Evolutionary conservation across 2,797 vertebrate species (phyloP).

Genomic region (Melanotaenia boesemani): DNA sequence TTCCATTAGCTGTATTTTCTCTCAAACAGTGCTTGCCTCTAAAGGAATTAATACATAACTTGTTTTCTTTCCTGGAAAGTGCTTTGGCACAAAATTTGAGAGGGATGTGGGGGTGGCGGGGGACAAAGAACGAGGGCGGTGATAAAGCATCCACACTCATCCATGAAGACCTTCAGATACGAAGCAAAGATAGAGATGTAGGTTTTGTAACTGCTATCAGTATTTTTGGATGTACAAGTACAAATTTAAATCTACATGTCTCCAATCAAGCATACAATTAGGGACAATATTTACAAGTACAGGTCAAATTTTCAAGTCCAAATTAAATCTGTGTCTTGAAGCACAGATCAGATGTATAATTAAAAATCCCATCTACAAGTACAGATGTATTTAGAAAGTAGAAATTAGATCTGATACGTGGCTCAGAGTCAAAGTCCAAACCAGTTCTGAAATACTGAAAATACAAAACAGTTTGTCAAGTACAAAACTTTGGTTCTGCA

Average conservation of each 20-base stretch:
- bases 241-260: neutral
- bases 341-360: neutral
- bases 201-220: neutral
- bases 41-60: neutral
- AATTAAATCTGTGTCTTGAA: neutral
- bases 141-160: neutral
- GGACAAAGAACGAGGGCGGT: neutral
- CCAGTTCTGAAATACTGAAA: neutral
- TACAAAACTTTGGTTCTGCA: neutral
- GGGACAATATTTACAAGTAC: no score
- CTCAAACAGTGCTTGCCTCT: neutral
- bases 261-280: neutral
- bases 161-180: neutral
- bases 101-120: neutral
- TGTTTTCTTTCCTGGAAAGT: constrained; percentile 12
- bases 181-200: neutral
- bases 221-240: neutral
- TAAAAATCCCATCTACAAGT: neutral
- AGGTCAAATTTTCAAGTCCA: neutral
- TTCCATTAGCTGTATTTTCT: neutral
- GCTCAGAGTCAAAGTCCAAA: neutral
- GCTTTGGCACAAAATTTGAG: neutral
- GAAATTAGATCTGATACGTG: neutral
- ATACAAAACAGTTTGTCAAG: neutral
- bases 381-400: neutral